Percentiles rank a stretch among this genome's conserved stretches.
These are phyloP conservation scores for Drosophila prolongata DNA, from an alignment of 2,888 invertebrate genomes.

Conservation along the genomic window DNA sequence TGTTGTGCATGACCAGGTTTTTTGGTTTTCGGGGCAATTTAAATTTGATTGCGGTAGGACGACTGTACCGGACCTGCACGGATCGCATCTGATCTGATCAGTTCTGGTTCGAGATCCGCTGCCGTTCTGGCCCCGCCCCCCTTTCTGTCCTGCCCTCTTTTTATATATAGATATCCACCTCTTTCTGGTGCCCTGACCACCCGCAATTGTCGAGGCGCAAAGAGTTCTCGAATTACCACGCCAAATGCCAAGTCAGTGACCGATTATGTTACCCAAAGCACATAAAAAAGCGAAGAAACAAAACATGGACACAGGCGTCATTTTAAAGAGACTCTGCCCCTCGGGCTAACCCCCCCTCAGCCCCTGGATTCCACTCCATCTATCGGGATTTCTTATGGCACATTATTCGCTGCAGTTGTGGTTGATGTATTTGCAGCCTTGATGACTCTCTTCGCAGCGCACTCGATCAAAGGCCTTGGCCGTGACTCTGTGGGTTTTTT, in stretches of 20 bases:
- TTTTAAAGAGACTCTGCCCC: slow-evolving; percentile 56
- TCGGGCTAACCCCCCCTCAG: neutral
- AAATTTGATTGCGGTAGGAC: slow-evolving; percentile 69
- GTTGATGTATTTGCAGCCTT: slow-evolving; percentile 47
- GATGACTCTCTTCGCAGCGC: slow-evolving; percentile 72
- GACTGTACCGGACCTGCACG: slow-evolving; percentile 55
- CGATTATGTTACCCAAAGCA: slow-evolving; percentile 80
- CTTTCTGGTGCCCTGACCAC: slow-evolving; percentile 66
- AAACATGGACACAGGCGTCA: slow-evolving; percentile 68
- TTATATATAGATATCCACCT: neutral
- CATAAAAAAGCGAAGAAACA: slow-evolving; percentile 40
- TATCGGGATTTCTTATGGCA: slow-evolving; percentile 76
- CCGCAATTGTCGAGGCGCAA: slow-evolving; percentile 71
- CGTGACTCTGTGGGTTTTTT: slow-evolving; percentile 72
- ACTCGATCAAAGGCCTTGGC: slow-evolving; percentile 70
- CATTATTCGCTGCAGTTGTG: slow-evolving; percentile 60
- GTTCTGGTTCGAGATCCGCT: slow-evolving; percentile 18
- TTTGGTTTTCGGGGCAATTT: slow-evolving; percentile 59
- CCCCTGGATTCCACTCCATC: slow-evolving; percentile 30
- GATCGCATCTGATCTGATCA: slow-evolving; percentile 25
- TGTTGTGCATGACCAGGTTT: slow-evolving; percentile 52
- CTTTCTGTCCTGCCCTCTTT: too few relatives aligned
- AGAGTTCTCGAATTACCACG: slow-evolving; percentile 76
- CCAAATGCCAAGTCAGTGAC: slow-evolving; percentile 80
- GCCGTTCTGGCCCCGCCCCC: slow-evolving; percentile 3